Conservation (phyloP, 2,888 invertebrate species). For the Drosophila falleni region DNA sequence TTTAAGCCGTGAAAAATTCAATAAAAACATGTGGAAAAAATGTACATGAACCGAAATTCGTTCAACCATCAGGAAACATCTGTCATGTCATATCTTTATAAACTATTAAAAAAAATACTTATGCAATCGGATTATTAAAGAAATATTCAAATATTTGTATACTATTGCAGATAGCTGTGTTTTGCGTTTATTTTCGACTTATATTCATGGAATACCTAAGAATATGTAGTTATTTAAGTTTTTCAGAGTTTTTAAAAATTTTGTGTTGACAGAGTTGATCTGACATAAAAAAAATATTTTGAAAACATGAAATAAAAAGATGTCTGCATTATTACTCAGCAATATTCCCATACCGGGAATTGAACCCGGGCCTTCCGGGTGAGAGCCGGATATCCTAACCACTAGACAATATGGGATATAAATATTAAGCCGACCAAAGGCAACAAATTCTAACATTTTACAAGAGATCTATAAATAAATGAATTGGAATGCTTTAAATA, state of each 20-base stretch:
- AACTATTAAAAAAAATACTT: neutral
- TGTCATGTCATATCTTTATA: neutral
- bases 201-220: neutral
- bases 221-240: neutral
- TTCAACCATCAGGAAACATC: no score
- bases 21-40: no score
- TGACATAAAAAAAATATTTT: neutral
- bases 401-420: constrained; percentile 84
- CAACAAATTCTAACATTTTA: neutral
- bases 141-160: neutral
- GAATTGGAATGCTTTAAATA: neutral
- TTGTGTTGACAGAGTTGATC: no score
- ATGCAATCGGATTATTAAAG: neutral
- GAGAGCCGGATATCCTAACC: constrained; percentile 85
- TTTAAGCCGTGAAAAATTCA: no score
- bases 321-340: neutral
- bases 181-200: neutral
- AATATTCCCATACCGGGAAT: constrained; percentile 94
- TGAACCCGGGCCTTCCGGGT: constrained; percentile 90
- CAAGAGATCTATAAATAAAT: constrained; percentile 2
- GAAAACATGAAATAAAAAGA: neutral
- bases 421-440: fast-evolving
- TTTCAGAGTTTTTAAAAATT: neutral
- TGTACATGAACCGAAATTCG: no score
- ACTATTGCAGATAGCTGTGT: neutral